These are phyloP conservation scores for Camponotus fellah DNA, from an alignment of 2,888 invertebrate genomes.

Conservation along the genomic window DNA sequence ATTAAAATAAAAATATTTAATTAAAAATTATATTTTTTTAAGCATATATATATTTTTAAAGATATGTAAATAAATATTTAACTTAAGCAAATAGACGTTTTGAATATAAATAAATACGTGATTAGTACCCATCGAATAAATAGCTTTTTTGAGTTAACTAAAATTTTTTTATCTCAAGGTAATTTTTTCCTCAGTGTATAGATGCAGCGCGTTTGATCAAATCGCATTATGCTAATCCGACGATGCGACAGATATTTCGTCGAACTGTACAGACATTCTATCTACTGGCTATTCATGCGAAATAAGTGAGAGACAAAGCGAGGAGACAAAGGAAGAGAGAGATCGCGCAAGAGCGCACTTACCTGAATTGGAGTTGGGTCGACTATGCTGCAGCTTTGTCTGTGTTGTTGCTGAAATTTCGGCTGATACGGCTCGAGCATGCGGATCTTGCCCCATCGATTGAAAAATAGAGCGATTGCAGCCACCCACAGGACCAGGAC, in stretches of 20 bases:
- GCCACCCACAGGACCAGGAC: slow-evolving; percentile 95
- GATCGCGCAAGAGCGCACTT: slow-evolving; percentile 59
- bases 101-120: too few species aligned
- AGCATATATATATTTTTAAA: too few species aligned
- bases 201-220: neutral
- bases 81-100: too few species aligned
- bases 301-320: neutral
- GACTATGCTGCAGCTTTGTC: slow-evolving; percentile 85
- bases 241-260: neutral
- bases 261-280: neutral
- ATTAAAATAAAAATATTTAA: too few species aligned
- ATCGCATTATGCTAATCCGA: slow-evolving; percentile 31
- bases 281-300: neutral
- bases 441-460: slow-evolving; percentile 97
- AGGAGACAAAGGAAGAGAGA: neutral
- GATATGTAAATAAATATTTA: too few species aligned
- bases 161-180: too few species aligned
- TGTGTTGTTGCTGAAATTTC: slow-evolving; percentile 95
- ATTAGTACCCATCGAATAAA: too few species aligned
- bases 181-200: too few species aligned
- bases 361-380: slow-evolving; percentile 79
- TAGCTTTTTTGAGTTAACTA: too few species aligned
- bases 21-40: too few species aligned
- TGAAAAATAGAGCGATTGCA: slow-evolving; percentile 95
- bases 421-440: slow-evolving; percentile 97